Evolutionary conservation across 1,140 invertebrate species (phyloP).

Genomic region (Orchestia grillus): DNA sequence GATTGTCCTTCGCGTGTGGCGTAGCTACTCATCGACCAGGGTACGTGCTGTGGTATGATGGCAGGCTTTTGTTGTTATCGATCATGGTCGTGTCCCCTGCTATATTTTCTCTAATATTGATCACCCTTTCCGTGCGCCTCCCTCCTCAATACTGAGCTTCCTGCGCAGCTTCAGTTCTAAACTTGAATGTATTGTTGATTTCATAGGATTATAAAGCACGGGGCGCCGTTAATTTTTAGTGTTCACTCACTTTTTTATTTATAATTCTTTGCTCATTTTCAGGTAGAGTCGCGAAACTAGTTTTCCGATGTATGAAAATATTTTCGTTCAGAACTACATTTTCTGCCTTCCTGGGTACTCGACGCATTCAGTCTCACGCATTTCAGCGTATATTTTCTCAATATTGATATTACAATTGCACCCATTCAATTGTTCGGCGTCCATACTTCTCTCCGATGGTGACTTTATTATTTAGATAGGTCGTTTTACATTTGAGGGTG

Average conservation of each 20-base stretch:
- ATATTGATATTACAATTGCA: no score
- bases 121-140: background rate
- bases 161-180: background rate
- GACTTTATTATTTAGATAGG: background rate
- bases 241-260: no score
- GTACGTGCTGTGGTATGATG: slow-evolving; percentile 39
- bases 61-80: slow-evolving; percentile 39
- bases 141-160: background rate
- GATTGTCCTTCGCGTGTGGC: background rate
- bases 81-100: background rate
- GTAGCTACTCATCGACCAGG: slow-evolving; percentile 10
- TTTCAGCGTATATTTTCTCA: no score
- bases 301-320: no score
- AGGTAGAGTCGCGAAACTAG: no score
- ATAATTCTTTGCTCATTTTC: no score
- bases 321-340: no score
- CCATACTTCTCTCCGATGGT: background rate
- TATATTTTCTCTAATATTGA: background rate
- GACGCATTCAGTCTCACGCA: no score
- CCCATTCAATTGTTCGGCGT: no score
- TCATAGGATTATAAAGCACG: background rate
- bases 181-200: background rate
- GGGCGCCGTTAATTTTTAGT: no score
- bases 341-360: no score
- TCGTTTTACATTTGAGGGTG: background rate